Evolutionary conservation across 2,113 vertebrate genomes (phyloP), one percentile per base, ranked within the genome.

Genomic region (Vireo altiloquus): DNA sequence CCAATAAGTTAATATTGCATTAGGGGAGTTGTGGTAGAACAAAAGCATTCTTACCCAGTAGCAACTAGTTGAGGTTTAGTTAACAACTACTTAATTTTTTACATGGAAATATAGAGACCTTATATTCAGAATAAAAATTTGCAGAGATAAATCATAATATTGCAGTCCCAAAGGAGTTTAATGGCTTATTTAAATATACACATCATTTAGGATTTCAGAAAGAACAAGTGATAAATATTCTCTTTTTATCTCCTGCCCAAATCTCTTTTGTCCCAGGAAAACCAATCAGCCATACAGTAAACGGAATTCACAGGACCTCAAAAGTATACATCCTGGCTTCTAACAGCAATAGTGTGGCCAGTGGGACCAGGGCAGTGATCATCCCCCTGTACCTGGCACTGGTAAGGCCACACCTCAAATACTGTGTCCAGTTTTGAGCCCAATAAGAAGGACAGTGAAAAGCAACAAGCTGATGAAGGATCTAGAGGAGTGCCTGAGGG

Each of bases 361-460:
- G 42, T 13, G 59, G 21, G 21, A 19, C 9, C 3, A n/a, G 52
- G 30, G 9, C 17, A 70, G 23, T 27, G 52, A 46, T 54, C 1
- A 2, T 20, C 0, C 13, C 28, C 7, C 42, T 13, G 9, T 21
- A 47, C 20, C 37, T 0, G 1, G 57, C 40, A 23, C 25, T n/a
- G 3, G 11, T 65, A 37, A 79, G 35, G 35, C 10, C 1, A 4
- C 10, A 61, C 1, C 9, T 79, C 4, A 3, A 60, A 28, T 30
- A 1, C 9, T 22, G 5, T 16, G 27, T 54, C 37, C 27, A 12
- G 31, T 42, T 77, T 57, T 68, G 3, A 3, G 17, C 9, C 15
- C 0, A 0, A 2, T 20, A 31, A 15, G 15, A 70, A 24, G 3
- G 24, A 50, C 19, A 17, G 8, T 7, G 54, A 64, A 18, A 8